Percentiles rank a stretch among this genome's conserved stretches.
Evolutionary conservation across 2,113 vertebrate species (phyloP).

Genomic region (Parus major): DNA sequence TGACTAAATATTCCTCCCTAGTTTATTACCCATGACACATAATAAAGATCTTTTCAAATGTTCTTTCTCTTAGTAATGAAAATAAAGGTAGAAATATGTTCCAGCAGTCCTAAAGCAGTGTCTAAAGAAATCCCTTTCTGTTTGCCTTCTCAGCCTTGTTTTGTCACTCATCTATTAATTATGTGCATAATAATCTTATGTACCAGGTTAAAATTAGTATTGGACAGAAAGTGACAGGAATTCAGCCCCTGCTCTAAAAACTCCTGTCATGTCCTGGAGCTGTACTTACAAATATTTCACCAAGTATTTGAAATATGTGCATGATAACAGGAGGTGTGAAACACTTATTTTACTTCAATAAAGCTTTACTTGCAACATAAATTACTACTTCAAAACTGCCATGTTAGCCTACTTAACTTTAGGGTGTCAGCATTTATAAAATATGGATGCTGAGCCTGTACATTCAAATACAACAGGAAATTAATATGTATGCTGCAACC

Average conservation of each 20-base stretch:
- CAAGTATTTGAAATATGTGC: background rate
- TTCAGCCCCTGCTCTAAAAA: background rate
- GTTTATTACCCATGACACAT: background rate
- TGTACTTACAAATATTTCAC: background rate
- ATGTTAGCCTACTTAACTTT: slow-evolving; percentile 2
- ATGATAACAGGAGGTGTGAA: background rate
- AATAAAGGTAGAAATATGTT: background rate
- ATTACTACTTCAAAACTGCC: slow-evolving; percentile 14
- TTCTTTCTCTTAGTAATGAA: background rate
- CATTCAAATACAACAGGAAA: slow-evolving; percentile 33
- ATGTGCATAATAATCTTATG: background rate
- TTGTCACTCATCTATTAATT: background rate
- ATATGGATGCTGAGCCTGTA: background rate
- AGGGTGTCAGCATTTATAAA: background rate
- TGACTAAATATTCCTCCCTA: background rate
- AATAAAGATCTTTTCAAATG: background rate
- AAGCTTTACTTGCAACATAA: background rate
- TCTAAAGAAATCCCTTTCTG: background rate
- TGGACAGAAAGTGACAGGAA: background rate
- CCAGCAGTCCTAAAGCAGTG: background rate
- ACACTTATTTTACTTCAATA: slow-evolving; percentile 10
- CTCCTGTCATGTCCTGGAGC: background rate
- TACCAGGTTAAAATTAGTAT: background rate
- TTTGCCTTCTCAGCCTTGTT: background rate
- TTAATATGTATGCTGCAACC: slow-evolving; percentile 22